Evolutionary conservation across 1,140 invertebrate genomes (phyloP).

Genomic region (Panulirus ornatus): DNA sequence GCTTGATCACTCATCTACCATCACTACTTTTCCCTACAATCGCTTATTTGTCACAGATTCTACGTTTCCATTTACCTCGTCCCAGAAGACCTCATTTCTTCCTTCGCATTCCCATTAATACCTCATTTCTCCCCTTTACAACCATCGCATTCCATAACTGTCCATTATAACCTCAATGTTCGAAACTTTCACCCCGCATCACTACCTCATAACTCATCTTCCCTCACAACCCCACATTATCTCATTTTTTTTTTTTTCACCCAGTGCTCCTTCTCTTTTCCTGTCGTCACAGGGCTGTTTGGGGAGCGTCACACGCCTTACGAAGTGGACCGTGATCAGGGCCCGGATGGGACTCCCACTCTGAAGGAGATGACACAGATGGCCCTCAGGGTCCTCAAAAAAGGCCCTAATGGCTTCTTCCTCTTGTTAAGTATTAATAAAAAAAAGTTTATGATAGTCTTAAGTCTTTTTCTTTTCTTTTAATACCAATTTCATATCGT

Average conservation of each 20-base stretch:
- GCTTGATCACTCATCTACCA: too few species aligned
- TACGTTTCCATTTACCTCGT: too few species aligned
- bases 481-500: not conserved
- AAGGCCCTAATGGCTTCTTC: slow-evolving; percentile 75
- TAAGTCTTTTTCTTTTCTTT: too few species aligned
- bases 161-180: not conserved
- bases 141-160: not conserved
- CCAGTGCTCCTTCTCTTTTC: too few species aligned
- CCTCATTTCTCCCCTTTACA: not conserved
- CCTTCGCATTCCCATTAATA: too few species aligned
- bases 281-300: slow-evolving; percentile 64
- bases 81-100: too few species aligned
- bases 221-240: not conserved
- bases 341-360: slow-evolving; percentile 72
- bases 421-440: slow-evolving; percentile 78
- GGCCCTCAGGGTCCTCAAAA: slow-evolving; percentile 73
- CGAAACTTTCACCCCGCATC: not conserved
- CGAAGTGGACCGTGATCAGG: slow-evolving; percentile 81
- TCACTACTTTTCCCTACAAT: too few species aligned
- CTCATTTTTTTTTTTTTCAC: too few species aligned
- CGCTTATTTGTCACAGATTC: too few species aligned
- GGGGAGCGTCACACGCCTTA: slow-evolving; percentile 58
- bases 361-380: slow-evolving; percentile 75
- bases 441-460: too few species aligned
- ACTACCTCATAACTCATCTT: too few species aligned